A percentile compares a stretch with the other conserved stretches of the same genome.
Evolutionary conservation across 2,797 vertebrate species (phyloP).

Genomic region (Micrastur ruficollis): DNA sequence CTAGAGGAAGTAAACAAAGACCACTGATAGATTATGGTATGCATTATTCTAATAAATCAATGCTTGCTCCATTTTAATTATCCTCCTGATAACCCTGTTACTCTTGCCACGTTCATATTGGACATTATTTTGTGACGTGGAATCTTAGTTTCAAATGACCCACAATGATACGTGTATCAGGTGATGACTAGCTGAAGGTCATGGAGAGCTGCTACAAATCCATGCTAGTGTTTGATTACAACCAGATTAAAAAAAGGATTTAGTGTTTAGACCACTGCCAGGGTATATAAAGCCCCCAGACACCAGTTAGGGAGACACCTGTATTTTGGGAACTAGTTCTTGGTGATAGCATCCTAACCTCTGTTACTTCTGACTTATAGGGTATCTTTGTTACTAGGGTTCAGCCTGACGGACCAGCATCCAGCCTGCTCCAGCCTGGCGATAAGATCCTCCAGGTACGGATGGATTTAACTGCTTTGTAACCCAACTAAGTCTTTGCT

Average conservation of each 20-base stretch:
- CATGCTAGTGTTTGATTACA: not conserved
- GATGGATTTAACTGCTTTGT: not conserved
- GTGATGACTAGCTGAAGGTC: not conserved
- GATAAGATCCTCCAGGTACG: slow-evolving; percentile 99
- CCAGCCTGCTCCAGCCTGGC: slow-evolving; percentile 91
- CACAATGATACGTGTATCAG: rapidly evolving
- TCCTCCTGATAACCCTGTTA: not conserved
- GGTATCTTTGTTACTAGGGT: slow-evolving; percentile 99
- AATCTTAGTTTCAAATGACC: not conserved
- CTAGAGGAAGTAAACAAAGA: not conserved
- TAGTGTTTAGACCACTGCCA: not conserved
- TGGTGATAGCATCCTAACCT: slow-evolving; percentile 91
- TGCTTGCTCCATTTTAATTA: not conserved
- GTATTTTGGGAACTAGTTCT: slow-evolving; percentile 53
- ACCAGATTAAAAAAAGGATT: not conserved
- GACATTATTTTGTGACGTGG: not conserved
- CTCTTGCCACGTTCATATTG: not conserved
- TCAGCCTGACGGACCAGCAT: slow-evolving; percentile 98
- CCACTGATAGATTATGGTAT: rapidly evolving
- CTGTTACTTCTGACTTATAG: slow-evolving; percentile 99
- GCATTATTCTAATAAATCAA: not conserved
- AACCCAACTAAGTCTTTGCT: not conserved
- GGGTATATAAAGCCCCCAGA: not conserved
- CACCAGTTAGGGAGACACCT: not conserved
- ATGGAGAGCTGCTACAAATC: not conserved